Evolutionary conservation across 2,888 invertebrate species (phyloP).

Genomic region (Eurois occulta): DNA sequence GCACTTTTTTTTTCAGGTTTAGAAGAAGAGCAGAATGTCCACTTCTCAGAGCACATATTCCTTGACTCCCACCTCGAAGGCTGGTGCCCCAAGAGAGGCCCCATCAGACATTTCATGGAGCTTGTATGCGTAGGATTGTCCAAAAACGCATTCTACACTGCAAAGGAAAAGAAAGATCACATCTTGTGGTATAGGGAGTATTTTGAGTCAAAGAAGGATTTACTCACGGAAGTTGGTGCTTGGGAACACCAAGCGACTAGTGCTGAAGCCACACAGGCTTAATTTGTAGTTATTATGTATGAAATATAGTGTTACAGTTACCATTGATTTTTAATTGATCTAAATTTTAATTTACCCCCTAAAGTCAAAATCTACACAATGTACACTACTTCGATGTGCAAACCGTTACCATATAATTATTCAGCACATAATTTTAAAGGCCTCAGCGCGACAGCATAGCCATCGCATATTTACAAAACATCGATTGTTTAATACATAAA

Average conservation of each 20-base stretch:
- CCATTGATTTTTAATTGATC: conserved; percentile 21
- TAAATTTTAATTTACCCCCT: neutral
- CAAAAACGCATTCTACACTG: conserved; percentile 97
- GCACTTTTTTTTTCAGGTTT: conserved; percentile 88
- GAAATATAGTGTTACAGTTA: conserved; percentile 58
- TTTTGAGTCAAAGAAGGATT: conserved; percentile 94
- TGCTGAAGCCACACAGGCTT: conserved; percentile 69
- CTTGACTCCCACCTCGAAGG: conserved; percentile 95
- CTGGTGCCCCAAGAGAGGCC: conserved; percentile 97
- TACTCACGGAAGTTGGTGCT: conserved; percentile 92
- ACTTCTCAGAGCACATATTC: conserved; percentile 98
- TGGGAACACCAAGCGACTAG: conserved; percentile 79
- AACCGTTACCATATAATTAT: neutral
- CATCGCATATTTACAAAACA: too few relatives aligned
- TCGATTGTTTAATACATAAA: too few relatives aligned
- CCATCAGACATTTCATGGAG: conserved; percentile 99
- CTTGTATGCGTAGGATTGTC: conserved; percentile 97
- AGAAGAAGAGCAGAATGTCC: conserved; percentile 92
- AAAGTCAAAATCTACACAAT: too few relatives aligned
- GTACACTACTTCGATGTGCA: too few relatives aligned
- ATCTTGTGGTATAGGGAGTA: conserved; percentile 98
- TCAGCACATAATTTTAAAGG: neutral
- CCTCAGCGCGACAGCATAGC: too few relatives aligned
- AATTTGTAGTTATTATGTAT: conserved; percentile 49
- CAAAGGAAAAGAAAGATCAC: conserved; percentile 96